Base-by-base conservation (phyloP, 2,113 vertebrate genomes). In the Maccullochella peelii region DNA sequence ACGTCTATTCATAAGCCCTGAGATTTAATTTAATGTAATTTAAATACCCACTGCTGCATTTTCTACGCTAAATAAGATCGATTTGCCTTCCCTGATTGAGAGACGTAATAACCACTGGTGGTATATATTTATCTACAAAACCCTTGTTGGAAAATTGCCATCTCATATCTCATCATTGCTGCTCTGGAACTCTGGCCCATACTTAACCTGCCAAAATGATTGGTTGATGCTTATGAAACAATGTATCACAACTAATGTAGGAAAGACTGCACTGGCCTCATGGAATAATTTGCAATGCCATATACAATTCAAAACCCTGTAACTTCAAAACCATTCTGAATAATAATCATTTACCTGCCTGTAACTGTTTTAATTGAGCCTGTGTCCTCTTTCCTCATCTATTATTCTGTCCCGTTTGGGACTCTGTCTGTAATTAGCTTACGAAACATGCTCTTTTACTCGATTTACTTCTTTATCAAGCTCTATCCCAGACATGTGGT, bases 91-190 rank as follows among this genome's bases (percentile, higher is more conserved):
- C 38, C n/a, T 21, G 5, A 73, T 20, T 20, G 5, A 59, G 44
- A 49, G 57, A 62, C 10, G 3, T 74, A 61, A 33, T 74, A 75
- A 62, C 8, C 42, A 36, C 12, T 59, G 55, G 25, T 59, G 55
- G 25, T 25, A 33, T 11, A 50, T 36, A 36, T 75, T 62, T 18
- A 74, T 49, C 20, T 50, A 36, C 42, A 38, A 63, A 75, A 16
- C 58, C 27, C 40, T 73, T 47, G 16, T 23, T 59, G 55, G 55
- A 61, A 21, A 73, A 33, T 33, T 33, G 11, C 40, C 42, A 67
- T 27, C 38, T 78, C 63, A n/a, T 78, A 47, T 47, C 63, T 33
- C 38, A 68, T 68, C 20, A 47, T 10, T 62, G 50, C 36, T 55
- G n/a, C 62, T 55, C n/a, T 55, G 16, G 36, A 55, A 3, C 20